A percentile compares a stretch with the other conserved stretches of the same genome.
Conservation (phyloP, 2,113 vertebrate species). For the Microcebus tavaratra region DNA sequence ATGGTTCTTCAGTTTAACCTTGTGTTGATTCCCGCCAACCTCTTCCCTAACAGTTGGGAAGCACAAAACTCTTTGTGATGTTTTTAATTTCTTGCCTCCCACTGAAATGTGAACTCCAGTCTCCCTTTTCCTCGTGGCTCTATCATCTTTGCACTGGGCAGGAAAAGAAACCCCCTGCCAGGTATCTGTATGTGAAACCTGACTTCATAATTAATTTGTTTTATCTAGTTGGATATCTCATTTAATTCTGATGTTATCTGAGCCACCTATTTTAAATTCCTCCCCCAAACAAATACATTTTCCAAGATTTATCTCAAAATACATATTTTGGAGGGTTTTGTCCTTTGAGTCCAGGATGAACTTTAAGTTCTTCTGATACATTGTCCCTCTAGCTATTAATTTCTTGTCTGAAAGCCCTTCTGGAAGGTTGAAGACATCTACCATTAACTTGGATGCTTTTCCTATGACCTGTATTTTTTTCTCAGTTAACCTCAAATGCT, state of each 20-base stretch:
- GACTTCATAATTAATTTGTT: background rate
- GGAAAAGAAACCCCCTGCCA: background rate
- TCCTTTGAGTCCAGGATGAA: slow-evolving; percentile 3
- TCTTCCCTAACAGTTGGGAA: background rate
- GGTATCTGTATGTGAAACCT: background rate
- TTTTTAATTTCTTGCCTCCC: background rate
- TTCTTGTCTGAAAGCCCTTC: slow-evolving; percentile 58
- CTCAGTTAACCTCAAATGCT: slow-evolving; percentile 67
- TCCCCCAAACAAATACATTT: background rate
- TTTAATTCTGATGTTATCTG: background rate
- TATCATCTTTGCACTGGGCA: background rate
- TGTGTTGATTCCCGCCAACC: background rate
- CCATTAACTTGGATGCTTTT: slow-evolving; percentile 51
- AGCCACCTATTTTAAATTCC: background rate
- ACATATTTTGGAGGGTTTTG: background rate
- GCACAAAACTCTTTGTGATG: background rate
- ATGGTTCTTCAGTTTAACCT: background rate
- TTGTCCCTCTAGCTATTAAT: background rate
- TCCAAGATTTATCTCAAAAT: background rate
- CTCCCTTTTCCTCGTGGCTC: background rate
- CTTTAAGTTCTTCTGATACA: slow-evolving; percentile 48
- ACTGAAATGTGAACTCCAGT: background rate
- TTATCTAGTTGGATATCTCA: background rate
- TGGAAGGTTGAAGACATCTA: slow-evolving; percentile 53
- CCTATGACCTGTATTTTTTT: slow-evolving; percentile 76